Percentiles rank a stretch among this genome's conserved stretches.
Conservation (phyloP, 2,797 vertebrate species). For the Thamnophis elegans region DNA sequence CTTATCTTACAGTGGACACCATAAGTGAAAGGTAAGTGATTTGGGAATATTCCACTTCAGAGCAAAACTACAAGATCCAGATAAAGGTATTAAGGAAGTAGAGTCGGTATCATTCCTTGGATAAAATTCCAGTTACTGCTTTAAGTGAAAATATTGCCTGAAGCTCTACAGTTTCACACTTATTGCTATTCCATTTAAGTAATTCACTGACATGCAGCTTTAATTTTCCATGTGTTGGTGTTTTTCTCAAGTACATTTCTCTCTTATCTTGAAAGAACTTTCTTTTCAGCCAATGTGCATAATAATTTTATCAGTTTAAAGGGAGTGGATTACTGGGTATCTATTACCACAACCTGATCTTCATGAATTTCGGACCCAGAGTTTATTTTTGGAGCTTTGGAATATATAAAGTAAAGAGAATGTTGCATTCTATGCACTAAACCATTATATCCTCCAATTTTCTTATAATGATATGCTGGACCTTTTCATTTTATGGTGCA, state of each 20-base stretch:
- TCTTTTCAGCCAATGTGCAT: background rate
- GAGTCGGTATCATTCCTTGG: background rate
- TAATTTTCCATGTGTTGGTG: slow-evolving; percentile 5
- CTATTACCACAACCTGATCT: background rate
- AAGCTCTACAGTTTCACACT: slow-evolving; percentile 3
- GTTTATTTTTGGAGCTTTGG: background rate
- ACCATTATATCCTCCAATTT: background rate
- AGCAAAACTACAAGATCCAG: background rate
- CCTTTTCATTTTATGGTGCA: background rate
- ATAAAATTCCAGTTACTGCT: slow-evolving; percentile 14
- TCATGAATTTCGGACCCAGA: background rate
- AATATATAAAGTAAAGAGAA: background rate
- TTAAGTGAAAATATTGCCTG: slow-evolving; percentile 8
- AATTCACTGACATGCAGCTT: background rate
- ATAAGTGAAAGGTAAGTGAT: slow-evolving; percentile 70
- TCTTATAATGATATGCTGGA: background rate
- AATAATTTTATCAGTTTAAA: background rate
- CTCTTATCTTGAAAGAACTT: background rate
- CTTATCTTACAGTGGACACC: slow-evolving; percentile 25
- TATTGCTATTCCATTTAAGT: slow-evolving; percentile 20
- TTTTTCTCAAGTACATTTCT: slow-evolving; percentile 1
- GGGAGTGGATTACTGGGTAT: background rate
- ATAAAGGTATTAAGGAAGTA: background rate
- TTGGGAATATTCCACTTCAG: background rate
- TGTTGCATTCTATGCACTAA: background rate